Conservation (phyloP, 2,888 invertebrate species). For the Tiphia femorata region DNA sequence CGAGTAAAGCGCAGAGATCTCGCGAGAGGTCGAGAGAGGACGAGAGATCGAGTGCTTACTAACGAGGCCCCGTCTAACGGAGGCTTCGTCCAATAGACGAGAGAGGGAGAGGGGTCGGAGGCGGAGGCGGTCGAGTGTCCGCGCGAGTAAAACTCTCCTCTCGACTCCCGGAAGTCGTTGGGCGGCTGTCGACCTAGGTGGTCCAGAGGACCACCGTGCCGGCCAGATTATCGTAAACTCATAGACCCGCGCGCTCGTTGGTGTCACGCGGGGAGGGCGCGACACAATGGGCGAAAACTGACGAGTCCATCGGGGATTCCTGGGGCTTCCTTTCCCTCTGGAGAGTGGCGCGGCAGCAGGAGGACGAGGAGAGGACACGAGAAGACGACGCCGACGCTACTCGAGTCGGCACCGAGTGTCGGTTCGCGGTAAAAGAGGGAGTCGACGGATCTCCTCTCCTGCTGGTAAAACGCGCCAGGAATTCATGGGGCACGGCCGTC, state of each 20-base stretch:
- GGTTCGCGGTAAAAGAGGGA: conserved; percentile 36
- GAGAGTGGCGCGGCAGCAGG: neutral
- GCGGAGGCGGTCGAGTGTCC: no score
- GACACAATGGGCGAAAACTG: conserved; percentile 19
- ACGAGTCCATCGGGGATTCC: conserved; percentile 34
- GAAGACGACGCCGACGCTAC: neutral
- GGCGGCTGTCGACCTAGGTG: conserved; percentile 33
- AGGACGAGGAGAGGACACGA: neutral
- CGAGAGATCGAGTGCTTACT: neutral
- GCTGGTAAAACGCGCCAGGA: conserved; percentile 59
- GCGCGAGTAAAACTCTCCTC: neutral
- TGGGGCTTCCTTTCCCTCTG: no score
- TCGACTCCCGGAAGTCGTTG: conserved; percentile 27
- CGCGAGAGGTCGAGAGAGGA: neutral
- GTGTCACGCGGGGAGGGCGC: conserved; percentile 14
- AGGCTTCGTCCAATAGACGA: neutral
- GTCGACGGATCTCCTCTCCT: conserved; percentile 44
- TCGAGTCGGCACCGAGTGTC: conserved; percentile 11
- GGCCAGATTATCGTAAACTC: conserved; percentile 23
- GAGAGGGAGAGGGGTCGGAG: no score
- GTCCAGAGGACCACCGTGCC: conserved; percentile 15
- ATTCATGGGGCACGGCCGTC: conserved; percentile 52
- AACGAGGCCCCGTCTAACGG: no score
- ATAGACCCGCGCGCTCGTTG: conserved; percentile 36
- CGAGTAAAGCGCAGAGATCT: no score